Evolutionary conservation across 1,140 invertebrate genomes (phyloP).

Genomic region (Parasteatoda tepidariorum): DNA sequence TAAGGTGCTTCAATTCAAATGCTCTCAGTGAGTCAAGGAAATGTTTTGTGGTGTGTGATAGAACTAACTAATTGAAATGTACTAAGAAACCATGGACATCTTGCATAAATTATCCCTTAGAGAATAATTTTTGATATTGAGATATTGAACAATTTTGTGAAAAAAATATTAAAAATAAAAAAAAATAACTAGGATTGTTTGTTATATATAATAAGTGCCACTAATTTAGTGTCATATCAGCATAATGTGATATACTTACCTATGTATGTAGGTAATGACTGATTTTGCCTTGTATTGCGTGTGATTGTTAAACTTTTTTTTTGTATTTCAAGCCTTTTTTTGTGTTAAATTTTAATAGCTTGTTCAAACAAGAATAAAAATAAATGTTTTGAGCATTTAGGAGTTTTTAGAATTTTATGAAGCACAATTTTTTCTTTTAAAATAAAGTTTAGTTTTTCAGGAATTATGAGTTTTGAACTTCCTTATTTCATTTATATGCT

Average conservation of each 20-base stretch:
- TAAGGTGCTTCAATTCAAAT: neutral
- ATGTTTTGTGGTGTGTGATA: neutral
- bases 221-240: neutral
- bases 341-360: too few relatives aligned
- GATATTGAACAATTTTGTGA: neutral
- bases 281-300: neutral
- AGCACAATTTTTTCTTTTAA: too few relatives aligned
- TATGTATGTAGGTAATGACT: neutral
- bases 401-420: too few relatives aligned
- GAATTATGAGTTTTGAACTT: too few relatives aligned
- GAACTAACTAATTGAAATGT: neutral
- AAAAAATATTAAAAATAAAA: too few relatives aligned
- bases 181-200: neutral
- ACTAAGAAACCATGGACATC: neutral
- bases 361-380: too few relatives aligned
- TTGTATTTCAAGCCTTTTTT: too few relatives aligned
- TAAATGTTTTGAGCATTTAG: too few relatives aligned
- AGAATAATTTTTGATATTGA: neutral
- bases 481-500: too few relatives aligned
- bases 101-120: neutral
- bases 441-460: too few relatives aligned
- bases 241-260: neutral
- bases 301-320: neutral
- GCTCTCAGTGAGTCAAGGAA: neutral
- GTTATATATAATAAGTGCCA: neutral